Evolutionary conservation across 2,888 invertebrate species (phyloP).

Genomic region (Ethmia dodecea): DNA sequence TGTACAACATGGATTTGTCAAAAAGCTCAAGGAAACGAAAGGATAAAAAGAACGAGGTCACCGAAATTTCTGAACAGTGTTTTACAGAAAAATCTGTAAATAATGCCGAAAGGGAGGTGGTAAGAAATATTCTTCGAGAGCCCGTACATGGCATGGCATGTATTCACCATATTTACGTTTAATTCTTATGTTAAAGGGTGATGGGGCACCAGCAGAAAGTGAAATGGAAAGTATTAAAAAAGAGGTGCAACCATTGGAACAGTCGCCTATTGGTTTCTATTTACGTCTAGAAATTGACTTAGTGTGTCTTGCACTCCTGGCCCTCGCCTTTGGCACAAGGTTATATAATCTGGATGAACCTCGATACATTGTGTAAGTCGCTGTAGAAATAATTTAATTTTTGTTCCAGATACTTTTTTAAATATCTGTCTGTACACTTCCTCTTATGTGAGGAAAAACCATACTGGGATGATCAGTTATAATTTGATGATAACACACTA

Average conservation of each 20-base stretch:
- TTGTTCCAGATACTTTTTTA: too few relatives aligned
- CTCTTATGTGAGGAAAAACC: too few relatives aligned
- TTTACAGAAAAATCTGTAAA: constrained; percentile 26
- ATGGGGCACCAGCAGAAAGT: constrained; percentile 33
- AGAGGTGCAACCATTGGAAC: constrained; percentile 16
- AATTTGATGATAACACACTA: too few relatives aligned
- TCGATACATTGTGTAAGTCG: constrained; percentile 92
- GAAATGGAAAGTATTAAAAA: constrained; percentile 19
- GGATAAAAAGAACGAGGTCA: constrained; percentile 51
- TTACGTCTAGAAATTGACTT: constrained; percentile 84
- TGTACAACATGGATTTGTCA: constrained; percentile 33
- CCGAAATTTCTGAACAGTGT: constrained; percentile 37
- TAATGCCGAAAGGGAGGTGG: constrained; percentile 34
- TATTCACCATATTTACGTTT: too few relatives aligned
- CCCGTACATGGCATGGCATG: too few relatives aligned
- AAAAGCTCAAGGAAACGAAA: constrained; percentile 34
- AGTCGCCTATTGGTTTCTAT: constrained; percentile 32
- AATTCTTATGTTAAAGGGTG: too few relatives aligned
- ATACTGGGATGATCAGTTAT: too few relatives aligned
- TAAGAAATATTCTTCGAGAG: too few relatives aligned
- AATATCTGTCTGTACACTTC: too few relatives aligned
- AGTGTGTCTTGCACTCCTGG: constrained; percentile 83
- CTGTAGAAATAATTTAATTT: too few relatives aligned
- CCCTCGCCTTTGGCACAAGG: constrained; percentile 84
- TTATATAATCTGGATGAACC: constrained; percentile 92